Base-by-base conservation (phyloP, 2,888 invertebrate species). In the Deilephila porcellus region DNA sequence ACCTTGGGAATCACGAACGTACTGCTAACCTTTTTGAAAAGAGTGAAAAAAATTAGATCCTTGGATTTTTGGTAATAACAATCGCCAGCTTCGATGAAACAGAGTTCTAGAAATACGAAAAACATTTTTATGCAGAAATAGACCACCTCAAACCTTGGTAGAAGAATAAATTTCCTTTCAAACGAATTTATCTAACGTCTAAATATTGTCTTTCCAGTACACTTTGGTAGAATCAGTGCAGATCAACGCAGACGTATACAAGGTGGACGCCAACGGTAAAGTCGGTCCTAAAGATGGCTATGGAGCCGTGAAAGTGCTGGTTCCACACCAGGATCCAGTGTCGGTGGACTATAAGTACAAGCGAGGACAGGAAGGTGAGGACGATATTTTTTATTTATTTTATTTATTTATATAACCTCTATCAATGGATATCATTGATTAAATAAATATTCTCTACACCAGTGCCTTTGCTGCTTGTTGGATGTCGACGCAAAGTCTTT, bases 161-260 rank as follows among this genome's bases (percentile, higher is more conserved):
- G 1, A 6, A 17, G 56, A 56, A 56, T 56, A 56, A n/a, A 29
- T 25, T 14, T 20, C 52, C 14, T 53, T 14, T 4, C n/a, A 0
- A 37, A 20, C 45, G 20, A 53, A 14, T 8, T 37, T 11, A 32
- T 11, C 53, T 63, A 32, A 71, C n/a, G 3, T 37, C 11, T 17
- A 11, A 32, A 32, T 70, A 37, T 73, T 63, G 63, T 20, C 70
- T 62, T 71, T 76, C 71, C 85, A 95, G 91, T 89, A 86, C 75
- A 90, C 88, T 14, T 75, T 91, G 3, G 85, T 88, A 17, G 86
- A 94, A 64, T 88, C 88, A 0, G 74, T 95, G 0, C 95, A 95
- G 80, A 90, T 96, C 76, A 96, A 96, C 82, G 93, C 93, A 4
- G 95, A 96, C 64, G 85, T 89, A 0, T 91, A 95, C 83, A 95